Evolutionary conservation across 2,888 invertebrate genomes (phyloP), one percentile per base, ranked within the genome.

Genomic region (Ctena decussata): DNA sequence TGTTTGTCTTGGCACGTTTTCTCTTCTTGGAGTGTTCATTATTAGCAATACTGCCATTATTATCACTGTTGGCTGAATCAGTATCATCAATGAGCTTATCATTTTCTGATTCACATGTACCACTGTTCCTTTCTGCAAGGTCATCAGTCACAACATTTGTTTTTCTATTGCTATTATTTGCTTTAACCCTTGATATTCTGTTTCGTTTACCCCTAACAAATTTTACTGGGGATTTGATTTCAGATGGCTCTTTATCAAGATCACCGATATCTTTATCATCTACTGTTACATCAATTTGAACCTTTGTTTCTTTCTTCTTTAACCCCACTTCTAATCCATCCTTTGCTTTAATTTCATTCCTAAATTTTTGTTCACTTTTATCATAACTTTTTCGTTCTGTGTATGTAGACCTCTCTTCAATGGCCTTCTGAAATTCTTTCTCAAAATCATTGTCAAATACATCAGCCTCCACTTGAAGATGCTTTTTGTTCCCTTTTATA

Each of bases 1-100:
- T 46, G 18, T 21, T 5, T 21, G 21, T 3, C 21, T 46, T 46
- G 15, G 12, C 27, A 80, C n/a, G 73, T 83, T 71, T 84, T 53
- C 84, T 89, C 70, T 76, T 85, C 35, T 35, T 57, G 27, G 15
- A 15, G 3, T 15, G 12, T 15, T 27, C n/a, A 11, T 18, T 35
- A 3, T 35, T 30, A 35, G 15, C 53, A 53, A 5, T n/a, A 21
- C n/a, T n/a, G n/a, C 21, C 21, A 35, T 32, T 35, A 65, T 35
- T 27, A 57, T 24, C 35, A 3, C 35, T 12, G 15, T 30, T 35
- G 18, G 12, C 65, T 15, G 2, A 32, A 32, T 57, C 57, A 24
- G 1, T 27, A 27, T 57, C 57, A 57, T 27, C 27, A 49, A 18
- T 21, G n/a, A 15, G 3, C 5, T 35, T 27, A 18, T 41, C 41